Evolutionary conservation across 2,113 vertebrate species (phyloP).

Genomic region (Beaufortia kweichowensis): DNA sequence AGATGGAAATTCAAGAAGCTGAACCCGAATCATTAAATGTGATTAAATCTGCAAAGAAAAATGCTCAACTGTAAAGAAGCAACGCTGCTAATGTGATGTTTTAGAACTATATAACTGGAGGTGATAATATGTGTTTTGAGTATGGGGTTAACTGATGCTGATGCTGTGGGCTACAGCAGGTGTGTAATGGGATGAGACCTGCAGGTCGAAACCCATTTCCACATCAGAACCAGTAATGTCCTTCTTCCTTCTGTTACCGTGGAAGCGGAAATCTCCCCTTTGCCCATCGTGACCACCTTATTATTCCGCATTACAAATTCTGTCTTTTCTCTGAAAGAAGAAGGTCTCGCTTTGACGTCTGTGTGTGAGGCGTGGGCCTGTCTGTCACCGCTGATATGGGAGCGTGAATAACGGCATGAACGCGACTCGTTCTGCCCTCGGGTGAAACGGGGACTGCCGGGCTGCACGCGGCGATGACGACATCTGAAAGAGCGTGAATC

Average conservation of each 20-base stretch:
- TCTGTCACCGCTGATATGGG: constrained; percentile 59
- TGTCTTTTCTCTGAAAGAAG: constrained; percentile 37
- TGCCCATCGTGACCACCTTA: constrained; percentile 46
- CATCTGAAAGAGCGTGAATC: constrained; percentile 36
- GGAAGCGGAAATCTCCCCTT: constrained; percentile 33
- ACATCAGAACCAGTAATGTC: not conserved
- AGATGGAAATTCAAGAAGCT: too few relatives aligned
- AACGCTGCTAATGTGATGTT: too few relatives aligned
- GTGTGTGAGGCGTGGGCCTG: constrained; percentile 51
- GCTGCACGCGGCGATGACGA: constrained; percentile 64
- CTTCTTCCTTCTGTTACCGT: constrained; percentile 26
- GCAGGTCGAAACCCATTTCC: constrained; percentile 18
- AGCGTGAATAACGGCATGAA: constrained; percentile 50
- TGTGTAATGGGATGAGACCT: constrained; percentile 26
- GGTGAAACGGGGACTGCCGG: constrained; percentile 66
- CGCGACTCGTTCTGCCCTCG: constrained; percentile 60
- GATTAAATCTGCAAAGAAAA: too few relatives aligned
- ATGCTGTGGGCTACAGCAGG: not conserved
- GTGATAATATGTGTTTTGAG: constrained; percentile 1
- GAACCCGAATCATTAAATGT: too few relatives aligned
- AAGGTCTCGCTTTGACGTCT: constrained; percentile 48
- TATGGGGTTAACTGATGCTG: too few relatives aligned
- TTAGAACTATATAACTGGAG: not conserved
- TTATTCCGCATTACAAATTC: constrained; percentile 61
- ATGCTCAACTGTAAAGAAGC: too few relatives aligned